Conservation (phyloP, 2,113 vertebrate species). For the Pelusios castaneus region DNA sequence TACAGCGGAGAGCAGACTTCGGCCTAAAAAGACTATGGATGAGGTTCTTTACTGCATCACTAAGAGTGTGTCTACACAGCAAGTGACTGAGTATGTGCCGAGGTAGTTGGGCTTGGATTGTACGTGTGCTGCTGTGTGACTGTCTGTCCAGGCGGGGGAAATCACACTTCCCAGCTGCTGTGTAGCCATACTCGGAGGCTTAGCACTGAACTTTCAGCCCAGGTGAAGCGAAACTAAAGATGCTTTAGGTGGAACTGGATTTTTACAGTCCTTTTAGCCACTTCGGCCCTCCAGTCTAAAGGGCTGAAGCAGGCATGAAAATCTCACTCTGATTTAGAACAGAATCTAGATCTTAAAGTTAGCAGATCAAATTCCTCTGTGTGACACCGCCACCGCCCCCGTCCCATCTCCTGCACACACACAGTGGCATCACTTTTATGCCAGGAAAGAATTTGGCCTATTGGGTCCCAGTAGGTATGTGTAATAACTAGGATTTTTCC, state of each 20-base stretch:
- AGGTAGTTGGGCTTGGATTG: background rate
- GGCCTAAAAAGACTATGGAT: background rate
- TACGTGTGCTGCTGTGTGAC: background rate
- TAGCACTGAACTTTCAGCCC: background rate
- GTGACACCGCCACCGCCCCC: background rate
- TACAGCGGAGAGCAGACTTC: background rate
- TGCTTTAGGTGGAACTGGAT: background rate
- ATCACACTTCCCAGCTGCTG: background rate
- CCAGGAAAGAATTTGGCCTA: constrained; percentile 48
- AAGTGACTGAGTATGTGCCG: background rate
- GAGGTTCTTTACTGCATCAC: background rate
- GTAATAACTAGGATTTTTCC: background rate
- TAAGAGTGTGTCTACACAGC: background rate
- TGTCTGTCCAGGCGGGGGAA: background rate
- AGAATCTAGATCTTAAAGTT: background rate
- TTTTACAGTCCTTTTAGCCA: background rate
- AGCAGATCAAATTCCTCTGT: background rate
- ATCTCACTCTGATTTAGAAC: background rate
- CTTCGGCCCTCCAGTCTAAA: background rate
- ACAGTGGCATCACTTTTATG: background rate
- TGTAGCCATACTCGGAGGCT: too few species aligned
- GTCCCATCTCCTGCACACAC: background rate
- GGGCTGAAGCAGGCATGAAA: background rate
- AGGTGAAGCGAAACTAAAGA: background rate
- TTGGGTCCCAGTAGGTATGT: background rate